Evolutionary conservation across 1,140 invertebrate species (phyloP).

Genomic region (Agrypnia vestita): DNA sequence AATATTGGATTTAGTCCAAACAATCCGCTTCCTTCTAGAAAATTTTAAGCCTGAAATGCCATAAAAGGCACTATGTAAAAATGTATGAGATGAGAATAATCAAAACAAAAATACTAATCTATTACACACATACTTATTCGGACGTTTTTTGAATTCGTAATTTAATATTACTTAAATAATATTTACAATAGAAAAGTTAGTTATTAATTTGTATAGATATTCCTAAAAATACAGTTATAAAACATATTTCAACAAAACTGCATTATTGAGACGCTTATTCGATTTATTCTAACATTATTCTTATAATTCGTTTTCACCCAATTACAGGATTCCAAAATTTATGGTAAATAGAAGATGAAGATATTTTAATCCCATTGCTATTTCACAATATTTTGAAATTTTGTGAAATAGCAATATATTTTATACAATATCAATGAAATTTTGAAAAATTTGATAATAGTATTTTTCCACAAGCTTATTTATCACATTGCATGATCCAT

Average conservation of each 20-base stretch:
- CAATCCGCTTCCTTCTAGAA: too few species aligned
- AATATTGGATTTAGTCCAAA: too few species aligned
- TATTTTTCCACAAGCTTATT: too few species aligned
- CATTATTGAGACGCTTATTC: not conserved
- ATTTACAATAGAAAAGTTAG: slow-evolving; percentile 16
- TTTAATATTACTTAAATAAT: slow-evolving; percentile 4
- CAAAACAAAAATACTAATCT: slow-evolving; percentile 18
- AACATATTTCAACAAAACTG: not conserved
- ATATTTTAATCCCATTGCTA: not conserved
- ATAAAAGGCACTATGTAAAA: not conserved
- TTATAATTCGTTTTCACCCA: not conserved
- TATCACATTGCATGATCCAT: too few species aligned
- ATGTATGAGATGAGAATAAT: not conserved
- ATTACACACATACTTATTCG: slow-evolving; percentile 17
- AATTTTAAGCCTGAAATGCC: not conserved
- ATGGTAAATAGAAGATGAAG: not conserved
- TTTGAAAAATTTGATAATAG: too few species aligned
- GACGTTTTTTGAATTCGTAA: slow-evolving; percentile 25
- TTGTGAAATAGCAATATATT: too few species aligned
- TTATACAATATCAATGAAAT: too few species aligned
- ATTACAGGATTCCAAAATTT: not conserved
- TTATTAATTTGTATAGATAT: not conserved
- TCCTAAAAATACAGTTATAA: not conserved
- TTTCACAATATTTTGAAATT: too few species aligned
- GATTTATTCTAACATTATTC: not conserved